Base-by-base conservation (phyloP, 2,113 vertebrate genomes). In the Hemiprocne comata region DNA sequence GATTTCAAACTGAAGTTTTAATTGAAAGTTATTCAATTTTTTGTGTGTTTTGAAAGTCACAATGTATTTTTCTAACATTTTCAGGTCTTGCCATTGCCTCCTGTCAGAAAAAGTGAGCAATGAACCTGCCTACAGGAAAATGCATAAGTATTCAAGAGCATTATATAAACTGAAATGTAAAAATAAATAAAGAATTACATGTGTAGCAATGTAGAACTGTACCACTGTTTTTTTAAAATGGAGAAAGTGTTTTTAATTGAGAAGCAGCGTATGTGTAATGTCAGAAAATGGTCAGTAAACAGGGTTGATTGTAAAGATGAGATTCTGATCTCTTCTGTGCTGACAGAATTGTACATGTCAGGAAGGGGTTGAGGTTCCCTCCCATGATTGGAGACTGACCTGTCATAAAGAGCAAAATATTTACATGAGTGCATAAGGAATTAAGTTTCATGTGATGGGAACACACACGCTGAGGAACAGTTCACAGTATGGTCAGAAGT, bases 131-230 rank as follows among this genome's bases (percentile, higher is more conserved):
- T 62, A 48, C 85, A 42, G 54, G 64, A 95, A 76, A 94, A 75
- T 1, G 8, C 84, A 34, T 85, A 87, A 93, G 66, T 95, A 91
- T 87, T 91, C 40, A 82, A 87, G 66, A 82, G 92, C 83, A 76
- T 57, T 0, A 38, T 50, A 54, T 40, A 38, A 87, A 54, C 42
- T 53, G 24, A 82, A 87, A 61, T 46, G 16, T 76, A 71, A 90
- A 87, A 76, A 46, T 50, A 7, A 94, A 94, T 91, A 70, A 95
- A 97, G 34, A 89, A 50, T 62, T 65, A 34, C 8, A 50, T 5
- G 1, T 62, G 13, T 73, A 69, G 62, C 23, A 40, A 29, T 38
- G 38, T 36, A 62, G 44, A 93, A 66, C 26, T 48, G 11, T 50
- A 21, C 23, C 5, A 54, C 46, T 70, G 62, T 19, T 67, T 23